Evolutionary conservation across 2,797 vertebrate genomes (phyloP), one percentile per base, ranked within the genome.

Genomic region (Myotis pilosus): DNA sequence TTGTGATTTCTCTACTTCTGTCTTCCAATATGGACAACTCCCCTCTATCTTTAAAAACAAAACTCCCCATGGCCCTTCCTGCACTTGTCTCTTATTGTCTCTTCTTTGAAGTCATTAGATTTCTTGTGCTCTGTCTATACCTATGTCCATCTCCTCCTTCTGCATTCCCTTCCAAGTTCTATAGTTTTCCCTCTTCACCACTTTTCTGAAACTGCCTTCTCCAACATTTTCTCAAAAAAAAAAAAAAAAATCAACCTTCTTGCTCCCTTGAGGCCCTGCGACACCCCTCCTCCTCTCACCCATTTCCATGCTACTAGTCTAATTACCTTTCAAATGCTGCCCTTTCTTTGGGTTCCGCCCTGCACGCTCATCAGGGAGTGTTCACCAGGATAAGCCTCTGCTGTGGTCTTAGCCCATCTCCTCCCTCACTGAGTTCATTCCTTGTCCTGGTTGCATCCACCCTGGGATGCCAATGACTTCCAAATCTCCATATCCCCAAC

Each of bases 301-400:
- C 49, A n/a, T n/a, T 49, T 23, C 60, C 23, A 12, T 13, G 8
- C 20, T 22, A 30, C 17, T 15, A 2, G 17, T 57, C 49, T 36
- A 38, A 33, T 44, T 17, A 3, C 19, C 49, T 89, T 47, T 19
- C 36, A 9, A 28, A 11, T 9, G 2, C 13, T 36, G 17, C 36
- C 36, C 30, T 76, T 62, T 47, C 41, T 36, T 8, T 12, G 51
- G 72, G 20, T 44, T 69, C 66, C 80, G 8, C 28, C 23, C 10
- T 0, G 6, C 23, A 23, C 1, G 8, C 28, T 28, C 36, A 12
- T 6, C 2, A 1, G 3, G 47, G 16, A 15, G 1, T 4, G 10
- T 5, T 12, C 2, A 5, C 74, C 51, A 49, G 47, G n/a, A 10
- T 1, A 0, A 22, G 41, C 12, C 57, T 83, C 79, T 51, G n/a